Conservation (phyloP, 2,113 vertebrate genomes). For the Isurus oxyrinchus region DNA sequence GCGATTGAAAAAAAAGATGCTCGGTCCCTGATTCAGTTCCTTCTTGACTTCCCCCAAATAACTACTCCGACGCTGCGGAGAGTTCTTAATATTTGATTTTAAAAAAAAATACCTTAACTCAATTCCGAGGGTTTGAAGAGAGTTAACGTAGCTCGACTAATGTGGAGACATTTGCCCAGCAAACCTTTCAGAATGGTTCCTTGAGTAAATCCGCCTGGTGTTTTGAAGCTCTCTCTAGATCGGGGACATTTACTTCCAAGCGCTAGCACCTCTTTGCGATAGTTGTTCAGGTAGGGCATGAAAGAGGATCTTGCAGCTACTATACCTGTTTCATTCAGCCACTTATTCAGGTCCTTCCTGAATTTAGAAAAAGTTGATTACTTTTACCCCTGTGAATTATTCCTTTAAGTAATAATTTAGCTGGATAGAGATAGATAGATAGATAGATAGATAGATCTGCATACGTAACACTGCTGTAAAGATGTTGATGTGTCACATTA, state of each 20-base stretch:
- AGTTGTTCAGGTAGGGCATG: neutral
- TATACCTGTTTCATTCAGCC: neutral
- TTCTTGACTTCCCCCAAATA: neutral
- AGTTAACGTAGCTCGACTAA: neutral
- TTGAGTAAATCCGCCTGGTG: neutral
- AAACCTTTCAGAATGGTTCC: neutral
- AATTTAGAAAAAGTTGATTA: neutral
- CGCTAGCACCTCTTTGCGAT: neutral
- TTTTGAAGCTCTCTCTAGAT: neutral
- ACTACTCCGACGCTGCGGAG: neutral
- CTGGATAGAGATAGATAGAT: neutral
- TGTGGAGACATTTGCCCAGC: neutral
- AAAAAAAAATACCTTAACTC: neutral
- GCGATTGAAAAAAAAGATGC: neutral
- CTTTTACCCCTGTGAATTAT: neutral
- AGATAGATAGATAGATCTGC: neutral
- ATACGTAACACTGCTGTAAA: slow-evolving; percentile 5
- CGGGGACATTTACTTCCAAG: neutral
- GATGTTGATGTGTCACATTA: neutral
- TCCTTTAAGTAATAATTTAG: neutral
- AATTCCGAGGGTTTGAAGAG: neutral
- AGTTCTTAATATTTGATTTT: neutral
- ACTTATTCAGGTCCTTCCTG: neutral
- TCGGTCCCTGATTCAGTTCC: neutral
- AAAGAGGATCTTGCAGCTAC: neutral